phyloP scores from a whole-genome alignment of 1,140 invertebrate genomes.

The Drosophila malerkotliana region DNA sequence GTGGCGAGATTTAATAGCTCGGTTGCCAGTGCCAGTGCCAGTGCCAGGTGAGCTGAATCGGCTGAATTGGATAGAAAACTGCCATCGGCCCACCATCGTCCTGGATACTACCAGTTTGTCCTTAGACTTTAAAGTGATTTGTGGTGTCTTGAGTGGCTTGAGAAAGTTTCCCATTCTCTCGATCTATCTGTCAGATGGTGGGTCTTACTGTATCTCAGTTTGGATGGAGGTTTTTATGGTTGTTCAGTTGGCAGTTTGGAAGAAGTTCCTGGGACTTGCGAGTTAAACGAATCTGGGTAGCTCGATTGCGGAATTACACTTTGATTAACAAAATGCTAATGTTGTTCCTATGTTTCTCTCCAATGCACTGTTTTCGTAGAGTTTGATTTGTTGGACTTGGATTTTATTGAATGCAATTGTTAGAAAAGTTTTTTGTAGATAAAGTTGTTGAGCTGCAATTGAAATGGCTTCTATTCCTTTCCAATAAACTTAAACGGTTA shows the following conservation, averaged over 20 bases:
- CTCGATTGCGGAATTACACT: slow-evolving; percentile 48
- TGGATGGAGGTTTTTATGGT: slow-evolving; percentile 68
- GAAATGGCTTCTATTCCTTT: slow-evolving; percentile 5
- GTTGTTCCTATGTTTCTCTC: slow-evolving; percentile 37
- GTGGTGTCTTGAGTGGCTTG: slow-evolving; percentile 70
- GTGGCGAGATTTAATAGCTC: slow-evolving; percentile 77
- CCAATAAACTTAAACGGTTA: background rate
- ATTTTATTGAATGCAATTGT: slow-evolving; percentile 39
- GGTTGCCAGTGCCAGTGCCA: slow-evolving; percentile 13
- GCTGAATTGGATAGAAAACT: background rate
- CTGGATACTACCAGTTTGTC: slow-evolving; percentile 39
- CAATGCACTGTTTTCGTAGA: slow-evolving; percentile 6
- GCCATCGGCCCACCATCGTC: slow-evolving; percentile 2
- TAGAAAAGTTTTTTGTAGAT: slow-evolving; percentile 20
- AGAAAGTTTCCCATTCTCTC: slow-evolving; percentile 60
- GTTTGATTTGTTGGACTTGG: slow-evolving; percentile 28
- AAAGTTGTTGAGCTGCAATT: slow-evolving; percentile 23
- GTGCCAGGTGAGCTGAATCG: slow-evolving; percentile 39
- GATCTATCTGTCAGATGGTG: slow-evolving; percentile 1
- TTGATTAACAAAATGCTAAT: slow-evolving; percentile 55
- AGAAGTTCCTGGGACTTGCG: background rate
- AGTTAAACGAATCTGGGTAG: slow-evolving; percentile 3
- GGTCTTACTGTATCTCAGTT: slow-evolving; percentile 35
- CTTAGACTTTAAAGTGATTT: slow-evolving; percentile 79
- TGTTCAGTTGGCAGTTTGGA: slow-evolving; percentile 43